phyloP scores from a whole-genome alignment of 2,113 vertebrate species.

The Axis porcinus region DNA sequence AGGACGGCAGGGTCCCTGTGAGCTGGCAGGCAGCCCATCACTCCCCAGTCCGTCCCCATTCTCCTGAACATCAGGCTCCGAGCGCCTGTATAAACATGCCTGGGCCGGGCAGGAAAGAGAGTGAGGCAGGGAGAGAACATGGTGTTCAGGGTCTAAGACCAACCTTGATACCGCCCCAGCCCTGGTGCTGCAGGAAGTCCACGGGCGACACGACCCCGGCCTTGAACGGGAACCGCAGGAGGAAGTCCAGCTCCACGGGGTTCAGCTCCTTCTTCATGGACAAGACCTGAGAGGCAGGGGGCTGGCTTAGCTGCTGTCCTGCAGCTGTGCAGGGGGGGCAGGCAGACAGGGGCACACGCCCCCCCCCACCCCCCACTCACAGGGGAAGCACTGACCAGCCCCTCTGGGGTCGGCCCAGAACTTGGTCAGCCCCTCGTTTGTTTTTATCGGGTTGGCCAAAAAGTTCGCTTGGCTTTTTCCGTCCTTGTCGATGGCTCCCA shows the following conservation, averaged over 20 bases:
- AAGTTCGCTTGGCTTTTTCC: background rate
- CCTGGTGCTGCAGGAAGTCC: constrained; percentile 80
- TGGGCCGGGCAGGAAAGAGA: fast-evolving
- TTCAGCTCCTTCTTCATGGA: constrained; percentile 81
- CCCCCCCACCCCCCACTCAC: fast-evolving
- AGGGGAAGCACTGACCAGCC: background rate
- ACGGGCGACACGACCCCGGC: constrained; percentile 65
- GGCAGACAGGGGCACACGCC: fast-evolving
- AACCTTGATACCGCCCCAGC: constrained; percentile 85
- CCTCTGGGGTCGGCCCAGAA: background rate
- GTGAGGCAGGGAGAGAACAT: fast-evolving
- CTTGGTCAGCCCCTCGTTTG: background rate
- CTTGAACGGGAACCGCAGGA: constrained; percentile 82
- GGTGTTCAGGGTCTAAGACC: background rate
- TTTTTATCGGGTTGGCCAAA: background rate
- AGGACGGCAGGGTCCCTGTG: background rate
- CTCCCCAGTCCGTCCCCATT: fast-evolving
- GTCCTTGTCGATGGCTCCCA: fast-evolving
- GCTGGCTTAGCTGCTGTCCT: background rate
- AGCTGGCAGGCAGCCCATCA: fast-evolving
- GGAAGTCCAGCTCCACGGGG: constrained; percentile 78
- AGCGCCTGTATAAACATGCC: fast-evolving
- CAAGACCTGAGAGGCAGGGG: constrained; percentile 68
- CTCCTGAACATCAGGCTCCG: background rate
- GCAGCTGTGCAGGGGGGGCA: fast-evolving